These are phyloP conservation scores for Alouatta palliata DNA, from an alignment of 2,113 vertebrate genomes.

Conservation along the genomic window DNA sequence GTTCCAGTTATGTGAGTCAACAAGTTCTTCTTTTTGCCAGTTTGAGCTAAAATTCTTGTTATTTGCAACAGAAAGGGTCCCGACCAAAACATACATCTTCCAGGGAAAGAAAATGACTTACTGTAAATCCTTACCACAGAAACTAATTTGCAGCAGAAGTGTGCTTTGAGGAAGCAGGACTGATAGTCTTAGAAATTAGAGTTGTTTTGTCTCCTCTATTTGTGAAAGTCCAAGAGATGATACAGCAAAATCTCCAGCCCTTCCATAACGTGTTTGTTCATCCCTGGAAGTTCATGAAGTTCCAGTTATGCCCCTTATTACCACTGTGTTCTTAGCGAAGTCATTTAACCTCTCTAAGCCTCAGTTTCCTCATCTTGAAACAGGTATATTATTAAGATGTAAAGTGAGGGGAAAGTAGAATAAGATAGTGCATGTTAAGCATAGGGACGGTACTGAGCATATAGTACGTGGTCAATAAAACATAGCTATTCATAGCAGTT, in stretches of 20 bases:
- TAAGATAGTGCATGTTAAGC: neutral
- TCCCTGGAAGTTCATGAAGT: neutral
- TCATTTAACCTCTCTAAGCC: neutral
- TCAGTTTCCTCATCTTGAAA: constrained; percentile 4
- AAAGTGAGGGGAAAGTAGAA: neutral
- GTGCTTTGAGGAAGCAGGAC: neutral
- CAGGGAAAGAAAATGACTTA: constrained; percentile 46
- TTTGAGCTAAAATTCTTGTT: constrained; percentile 47
- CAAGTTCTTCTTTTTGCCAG: neutral
- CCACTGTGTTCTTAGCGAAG: neutral
- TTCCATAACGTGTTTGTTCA: neutral
- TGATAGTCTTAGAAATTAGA: neutral
- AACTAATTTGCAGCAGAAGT: neutral
- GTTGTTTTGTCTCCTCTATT: neutral
- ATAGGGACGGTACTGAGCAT: neutral
- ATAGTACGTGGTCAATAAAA: neutral
- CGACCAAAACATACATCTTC: neutral
- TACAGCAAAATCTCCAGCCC: neutral
- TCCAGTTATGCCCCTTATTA: neutral
- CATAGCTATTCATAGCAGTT: neutral
- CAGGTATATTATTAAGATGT: neutral
- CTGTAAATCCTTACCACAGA: constrained; percentile 51
- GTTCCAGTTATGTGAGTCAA: constrained; percentile 27
- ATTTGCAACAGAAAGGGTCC: constrained; percentile 23
- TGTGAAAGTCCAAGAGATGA: neutral